Percentiles rank a stretch among this genome's conserved stretches.
phyloP scores from a whole-genome alignment of 2,113 vertebrate genomes.

The Strigops habroptila region DNA sequence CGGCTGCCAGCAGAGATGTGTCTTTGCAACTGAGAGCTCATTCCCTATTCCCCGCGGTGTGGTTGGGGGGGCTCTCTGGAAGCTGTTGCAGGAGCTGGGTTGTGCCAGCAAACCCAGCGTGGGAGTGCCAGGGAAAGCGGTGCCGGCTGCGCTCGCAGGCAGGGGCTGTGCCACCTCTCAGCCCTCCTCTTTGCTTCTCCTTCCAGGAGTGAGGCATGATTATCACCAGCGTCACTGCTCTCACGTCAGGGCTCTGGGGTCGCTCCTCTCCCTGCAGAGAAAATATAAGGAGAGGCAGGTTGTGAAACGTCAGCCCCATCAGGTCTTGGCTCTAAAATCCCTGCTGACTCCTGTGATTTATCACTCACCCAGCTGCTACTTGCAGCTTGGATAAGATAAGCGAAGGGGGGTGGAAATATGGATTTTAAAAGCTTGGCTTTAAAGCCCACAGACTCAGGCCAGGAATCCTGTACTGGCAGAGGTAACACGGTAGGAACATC shows the following conservation, averaged over 20 bases:
- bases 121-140: neutral
- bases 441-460: neutral
- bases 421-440: neutral
- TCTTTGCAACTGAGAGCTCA: neutral
- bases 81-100: rapidly evolving
- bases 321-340: neutral
- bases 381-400: neutral
- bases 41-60: rapidly evolving
- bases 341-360: neutral
- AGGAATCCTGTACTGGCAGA: neutral
- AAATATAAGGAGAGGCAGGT: neutral
- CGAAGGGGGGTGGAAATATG: rapidly evolving
- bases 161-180: neutral
- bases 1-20: neutral
- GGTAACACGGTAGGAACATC: neutral
- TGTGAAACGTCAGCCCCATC: neutral
- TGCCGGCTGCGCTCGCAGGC: neutral
- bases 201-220: neutral
- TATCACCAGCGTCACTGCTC: neutral
- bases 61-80: neutral
- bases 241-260: neutral
- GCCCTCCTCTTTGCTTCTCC: neutral
- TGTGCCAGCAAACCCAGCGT: neutral
- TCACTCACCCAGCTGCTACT: neutral
- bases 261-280: neutral